Evolutionary conservation across 2,113 vertebrate species (phyloP).

Genomic region (Xiphophorus hellerii): DNA sequence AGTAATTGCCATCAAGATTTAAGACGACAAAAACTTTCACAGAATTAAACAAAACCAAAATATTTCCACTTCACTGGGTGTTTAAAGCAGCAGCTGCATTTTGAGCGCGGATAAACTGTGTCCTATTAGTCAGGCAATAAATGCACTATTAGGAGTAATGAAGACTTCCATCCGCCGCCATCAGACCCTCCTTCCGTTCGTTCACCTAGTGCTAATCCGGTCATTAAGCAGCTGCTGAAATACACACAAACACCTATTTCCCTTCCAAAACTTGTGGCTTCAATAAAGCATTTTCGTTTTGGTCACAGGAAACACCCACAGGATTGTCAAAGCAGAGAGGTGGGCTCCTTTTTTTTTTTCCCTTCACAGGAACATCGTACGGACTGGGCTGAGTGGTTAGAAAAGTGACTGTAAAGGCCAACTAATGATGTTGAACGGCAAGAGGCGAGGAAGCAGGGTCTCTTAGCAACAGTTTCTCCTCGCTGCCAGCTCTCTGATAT

Average conservation of each 20-base stretch:
- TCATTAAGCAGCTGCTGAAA: constrained; percentile 26
- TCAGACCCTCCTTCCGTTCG: background rate
- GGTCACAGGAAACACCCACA: background rate
- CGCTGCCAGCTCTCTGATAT: constrained; percentile 34
- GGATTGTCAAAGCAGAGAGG: constrained; percentile 14
- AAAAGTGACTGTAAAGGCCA: constrained; percentile 68
- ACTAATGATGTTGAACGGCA: constrained; percentile 66
- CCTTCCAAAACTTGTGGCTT: constrained; percentile 9
- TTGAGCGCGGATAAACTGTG: constrained; percentile 3
- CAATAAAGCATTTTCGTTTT: constrained; percentile 48
- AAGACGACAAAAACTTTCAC: constrained; percentile 26
- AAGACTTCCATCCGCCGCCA: background rate
- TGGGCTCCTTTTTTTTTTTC: background rate
- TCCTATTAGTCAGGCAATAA: background rate
- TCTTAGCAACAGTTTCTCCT: constrained; percentile 75
- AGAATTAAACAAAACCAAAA: constrained; percentile 11
- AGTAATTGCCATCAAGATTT: constrained; percentile 11
- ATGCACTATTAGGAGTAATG: constrained; percentile 9
- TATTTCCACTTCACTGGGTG: background rate
- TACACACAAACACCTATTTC: background rate
- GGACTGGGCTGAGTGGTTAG: constrained; percentile 34
- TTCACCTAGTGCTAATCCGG: background rate
- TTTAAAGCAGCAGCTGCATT: background rate
- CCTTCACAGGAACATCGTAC: constrained; percentile 22
- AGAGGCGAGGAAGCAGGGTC: constrained; percentile 61